A percentile compares a stretch with the other conserved stretches of the same genome.
Evolutionary conservation across 2,888 invertebrate genomes (phyloP).

Genomic region (Ochropleura leucogaster): DNA sequence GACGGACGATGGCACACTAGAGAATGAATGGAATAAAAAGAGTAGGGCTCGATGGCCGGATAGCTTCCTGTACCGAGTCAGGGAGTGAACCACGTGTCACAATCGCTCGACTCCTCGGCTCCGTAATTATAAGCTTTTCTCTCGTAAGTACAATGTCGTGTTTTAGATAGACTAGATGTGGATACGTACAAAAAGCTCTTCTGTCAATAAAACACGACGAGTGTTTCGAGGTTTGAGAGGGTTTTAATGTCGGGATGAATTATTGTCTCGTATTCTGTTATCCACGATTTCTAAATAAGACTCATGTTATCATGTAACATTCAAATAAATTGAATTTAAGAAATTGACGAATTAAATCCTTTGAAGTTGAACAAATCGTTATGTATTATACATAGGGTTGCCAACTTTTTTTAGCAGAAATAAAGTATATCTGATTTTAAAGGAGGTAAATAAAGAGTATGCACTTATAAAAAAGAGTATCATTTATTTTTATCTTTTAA

Average conservation of each 20-base stretch:
- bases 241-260: conserved; percentile 1
- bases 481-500: too few species aligned
- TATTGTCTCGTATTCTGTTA: conserved; percentile 2
- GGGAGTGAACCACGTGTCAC: conserved; percentile 73
- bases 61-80: conserved; percentile 80
- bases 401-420: too few species aligned
- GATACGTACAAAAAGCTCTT: conserved; percentile 31
- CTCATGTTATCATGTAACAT: conserved; percentile 17
- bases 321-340: conserved; percentile 14
- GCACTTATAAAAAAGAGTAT: too few species aligned
- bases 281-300: neutral
- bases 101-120: conserved; percentile 62
- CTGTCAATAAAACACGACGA: conserved; percentile 11
- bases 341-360: conserved; percentile 19
- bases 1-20: conserved; percentile 77
- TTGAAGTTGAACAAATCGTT: conserved; percentile 39
- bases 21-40: conserved; percentile 80
- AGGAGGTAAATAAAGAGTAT: too few species aligned
- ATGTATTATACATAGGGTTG: too few species aligned
- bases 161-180: conserved; percentile 28
- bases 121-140: conserved; percentile 73
- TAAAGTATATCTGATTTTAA: too few species aligned
- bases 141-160: conserved; percentile 51
- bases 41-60: conserved; percentile 66
- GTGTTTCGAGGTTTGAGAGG: neutral